A percentile compares a stretch with the other conserved stretches of the same genome.
Evolutionary conservation across 2,113 vertebrate species (phyloP).

Genomic region (Meles meles): DNA sequence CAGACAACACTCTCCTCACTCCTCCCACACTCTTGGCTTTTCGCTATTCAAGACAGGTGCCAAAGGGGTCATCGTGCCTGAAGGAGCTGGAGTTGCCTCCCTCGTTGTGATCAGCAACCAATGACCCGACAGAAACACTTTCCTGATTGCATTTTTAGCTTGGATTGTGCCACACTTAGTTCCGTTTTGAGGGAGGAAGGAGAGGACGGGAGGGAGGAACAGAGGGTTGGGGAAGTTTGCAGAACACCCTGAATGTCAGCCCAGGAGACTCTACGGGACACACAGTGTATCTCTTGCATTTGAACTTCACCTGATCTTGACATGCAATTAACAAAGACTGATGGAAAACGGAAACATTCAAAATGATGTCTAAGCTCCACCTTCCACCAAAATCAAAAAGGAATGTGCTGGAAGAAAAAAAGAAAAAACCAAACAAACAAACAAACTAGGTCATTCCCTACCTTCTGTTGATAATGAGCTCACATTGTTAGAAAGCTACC

Average conservation of each 20-base stretch:
- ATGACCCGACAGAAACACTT: background rate
- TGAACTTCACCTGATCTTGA: background rate
- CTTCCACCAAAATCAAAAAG: background rate
- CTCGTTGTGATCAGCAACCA: background rate
- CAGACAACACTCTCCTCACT: background rate
- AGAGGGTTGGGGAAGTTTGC: background rate
- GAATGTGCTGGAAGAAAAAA: background rate
- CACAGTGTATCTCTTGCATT: fast-evolving
- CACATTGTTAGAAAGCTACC: background rate
- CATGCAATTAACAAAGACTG: background rate
- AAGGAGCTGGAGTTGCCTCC: background rate
- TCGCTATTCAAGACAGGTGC: background rate
- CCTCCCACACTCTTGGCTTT: background rate
- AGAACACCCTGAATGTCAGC: background rate
- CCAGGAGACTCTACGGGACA: fast-evolving
- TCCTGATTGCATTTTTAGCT: constrained; percentile 22
- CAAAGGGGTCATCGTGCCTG: background rate
- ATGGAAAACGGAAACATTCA: background rate
- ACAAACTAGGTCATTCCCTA: too few species aligned
- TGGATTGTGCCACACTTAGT: background rate
- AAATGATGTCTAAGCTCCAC: background rate
- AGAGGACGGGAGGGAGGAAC: background rate
- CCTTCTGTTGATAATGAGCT: background rate
- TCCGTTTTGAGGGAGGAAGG: background rate
- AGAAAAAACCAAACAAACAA: too few species aligned